Evolutionary conservation across 2,113 vertebrate genomes (phyloP).

Genomic region (Dicerorhinus sumatrensis): DNA sequence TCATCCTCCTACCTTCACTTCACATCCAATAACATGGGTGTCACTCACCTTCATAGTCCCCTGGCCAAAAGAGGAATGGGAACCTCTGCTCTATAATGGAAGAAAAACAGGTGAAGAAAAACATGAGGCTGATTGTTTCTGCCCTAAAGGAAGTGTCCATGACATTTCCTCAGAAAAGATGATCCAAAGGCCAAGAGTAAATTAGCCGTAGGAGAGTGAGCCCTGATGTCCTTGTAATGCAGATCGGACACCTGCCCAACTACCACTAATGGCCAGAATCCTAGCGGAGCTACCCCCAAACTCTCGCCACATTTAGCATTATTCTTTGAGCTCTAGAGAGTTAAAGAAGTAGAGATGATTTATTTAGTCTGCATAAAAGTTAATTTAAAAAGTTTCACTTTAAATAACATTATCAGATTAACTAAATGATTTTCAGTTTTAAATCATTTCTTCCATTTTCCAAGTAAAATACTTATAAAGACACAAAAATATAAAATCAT

Average conservation of each 20-base stretch:
- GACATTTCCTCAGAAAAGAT: neutral
- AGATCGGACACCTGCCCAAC: neutral
- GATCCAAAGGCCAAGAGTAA: neutral
- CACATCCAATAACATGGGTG: neutral
- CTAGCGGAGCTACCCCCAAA: neutral
- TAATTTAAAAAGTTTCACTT: neutral
- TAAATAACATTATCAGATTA: neutral
- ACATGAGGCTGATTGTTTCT: neutral
- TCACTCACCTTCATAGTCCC: neutral
- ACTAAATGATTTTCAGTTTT: neutral
- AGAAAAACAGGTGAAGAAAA: neutral
- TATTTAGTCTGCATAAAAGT: neutral
- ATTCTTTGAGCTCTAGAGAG: neutral
- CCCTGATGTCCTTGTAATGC: neutral
- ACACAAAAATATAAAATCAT: neutral
- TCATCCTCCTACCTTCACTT: neutral
- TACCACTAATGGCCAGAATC: neutral
- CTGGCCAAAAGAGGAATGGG: neutral
- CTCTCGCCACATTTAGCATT: neutral
- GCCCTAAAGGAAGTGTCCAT: neutral
- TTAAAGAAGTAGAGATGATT: neutral
- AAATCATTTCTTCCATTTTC: neutral
- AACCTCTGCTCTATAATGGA: neutral
- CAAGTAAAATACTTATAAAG: conserved; percentile 24
- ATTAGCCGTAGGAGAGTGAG: neutral